Conservation (phyloP, 2,888 invertebrate species). For the Tricholauxania praeusta region DNA sequence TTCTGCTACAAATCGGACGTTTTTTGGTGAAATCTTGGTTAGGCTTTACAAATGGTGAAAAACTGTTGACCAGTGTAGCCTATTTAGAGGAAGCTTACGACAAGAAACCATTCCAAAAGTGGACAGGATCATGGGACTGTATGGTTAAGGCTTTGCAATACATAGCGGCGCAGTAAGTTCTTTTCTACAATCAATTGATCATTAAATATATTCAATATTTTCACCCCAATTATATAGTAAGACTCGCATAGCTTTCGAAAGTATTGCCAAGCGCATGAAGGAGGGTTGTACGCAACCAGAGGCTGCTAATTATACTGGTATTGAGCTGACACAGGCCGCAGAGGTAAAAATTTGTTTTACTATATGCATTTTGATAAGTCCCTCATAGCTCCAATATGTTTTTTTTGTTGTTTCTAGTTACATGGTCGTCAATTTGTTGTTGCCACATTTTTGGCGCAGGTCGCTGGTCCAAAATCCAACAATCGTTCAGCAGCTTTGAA, state of each 20-base stretch:
- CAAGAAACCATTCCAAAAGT: conserved; percentile 51
- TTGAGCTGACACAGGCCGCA: conserved; percentile 82
- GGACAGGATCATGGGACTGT: conserved; percentile 60
- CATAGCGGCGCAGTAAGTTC: conserved; percentile 45
- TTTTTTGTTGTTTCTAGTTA: conserved; percentile 70
- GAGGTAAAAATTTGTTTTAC: conserved; percentile 70
- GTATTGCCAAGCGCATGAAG: conserved; percentile 75
- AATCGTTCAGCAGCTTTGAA: conserved; percentile 73
- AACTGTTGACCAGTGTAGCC: conserved; percentile 75
- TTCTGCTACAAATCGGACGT: conserved; percentile 88
- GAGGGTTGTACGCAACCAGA: conserved; percentile 76
- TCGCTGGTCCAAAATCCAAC: conserved; percentile 67
- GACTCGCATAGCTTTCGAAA: conserved; percentile 75
- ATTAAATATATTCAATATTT: background rate
- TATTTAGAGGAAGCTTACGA: conserved; percentile 70
- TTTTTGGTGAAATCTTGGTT: conserved; percentile 85
- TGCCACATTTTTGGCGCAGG: conserved; percentile 75
- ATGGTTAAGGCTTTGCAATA: conserved; percentile 69
- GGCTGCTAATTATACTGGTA: conserved; percentile 87
- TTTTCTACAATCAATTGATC: background rate
- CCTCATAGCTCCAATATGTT: background rate
- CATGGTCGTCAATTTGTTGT: conserved; percentile 85
- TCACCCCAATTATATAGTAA: conserved; percentile 70
- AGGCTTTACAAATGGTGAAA: conserved; percentile 72
- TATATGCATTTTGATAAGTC: background rate